Base-by-base conservation (phyloP, 2,888 invertebrate species). In the Phalangium opilio region DNA sequence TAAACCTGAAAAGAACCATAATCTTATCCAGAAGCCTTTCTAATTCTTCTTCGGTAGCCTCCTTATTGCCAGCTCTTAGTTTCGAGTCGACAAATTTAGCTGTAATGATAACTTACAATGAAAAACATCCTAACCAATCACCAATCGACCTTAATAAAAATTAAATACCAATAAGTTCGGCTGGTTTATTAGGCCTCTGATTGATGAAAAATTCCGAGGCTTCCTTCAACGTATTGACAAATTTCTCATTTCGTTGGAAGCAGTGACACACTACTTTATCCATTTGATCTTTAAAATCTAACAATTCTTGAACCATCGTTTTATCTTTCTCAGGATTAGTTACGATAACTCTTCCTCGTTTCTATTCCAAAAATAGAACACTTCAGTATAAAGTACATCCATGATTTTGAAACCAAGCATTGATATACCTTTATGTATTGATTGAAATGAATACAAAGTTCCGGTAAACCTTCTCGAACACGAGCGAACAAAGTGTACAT, bases 61-160 rank as follows among this genome's bases (percentile, higher is more conserved):
- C 95, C 64, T 96, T 98, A 70, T 99, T 98, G 44, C 96, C 96
- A 10, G 93, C 86, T 43, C 93, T 76, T 44, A 99, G 73, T 68
- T 96, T 96, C 55, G 85, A 81, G 67, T 99, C 98, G 42, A 99
- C 90, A 70, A 93, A 98, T 75, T 98, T 99, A 1, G 96, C 93
- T 82, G 60, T 47, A 60, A 53, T 57, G 34, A 17, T 38, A n/a
- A 27, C 27, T 27, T 27, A 27, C 8, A 7, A 7, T 27, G 27
- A 27, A 27, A 27, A 27, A 27, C 27, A 27, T 27, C n/a, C n/a
- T 27, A 27, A 4, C 8, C 27, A 27, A 27, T 27, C 4, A 27
- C 4, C 4, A 7, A 27, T 27, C 4, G 8, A 27, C 27, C 4
- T 4, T 27, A 4, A 27, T 7, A 27, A 27, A 8, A 27, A 27